Percentiles rank a stretch among this genome's conserved stretches.
Conservation (phyloP, 2,888 invertebrate species). For the Achlya flavicornis region DNA sequence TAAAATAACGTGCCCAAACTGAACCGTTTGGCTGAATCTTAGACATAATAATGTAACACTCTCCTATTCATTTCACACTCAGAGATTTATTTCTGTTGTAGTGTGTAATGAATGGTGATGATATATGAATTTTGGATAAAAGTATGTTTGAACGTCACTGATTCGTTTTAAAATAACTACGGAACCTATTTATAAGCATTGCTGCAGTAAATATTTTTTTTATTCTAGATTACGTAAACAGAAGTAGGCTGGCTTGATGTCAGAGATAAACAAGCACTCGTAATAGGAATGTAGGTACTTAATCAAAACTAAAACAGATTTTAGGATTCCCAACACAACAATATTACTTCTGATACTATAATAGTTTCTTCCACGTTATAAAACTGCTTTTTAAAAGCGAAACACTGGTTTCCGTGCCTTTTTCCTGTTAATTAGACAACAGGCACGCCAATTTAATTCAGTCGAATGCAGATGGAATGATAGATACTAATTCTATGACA, state of each 20-base stretch:
- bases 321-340: too few species aligned
- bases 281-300: neutral
- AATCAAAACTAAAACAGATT: too few species aligned
- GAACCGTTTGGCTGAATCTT: neutral
- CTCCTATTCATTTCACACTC: neutral
- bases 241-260: neutral
- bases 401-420: neutral
- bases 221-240: neutral
- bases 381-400: neutral
- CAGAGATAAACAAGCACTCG: neutral
- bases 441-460: slow-evolving; percentile 6
- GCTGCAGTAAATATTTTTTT: neutral
- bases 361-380: neutral
- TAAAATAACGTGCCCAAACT: too few species aligned
- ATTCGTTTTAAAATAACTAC: neutral
- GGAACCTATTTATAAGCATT: neutral
- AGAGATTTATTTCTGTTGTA: neutral
- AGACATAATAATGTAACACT: neutral
- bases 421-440: neutral
- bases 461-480: neutral
- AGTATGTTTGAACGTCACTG: neutral
- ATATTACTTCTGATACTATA: too few species aligned
- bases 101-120: neutral
- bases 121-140: neutral
- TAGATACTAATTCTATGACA: slow-evolving; percentile 14